Evolutionary conservation across 2,888 invertebrate genomes (phyloP).

Genomic region (Cremastobaeus sp.): DNA sequence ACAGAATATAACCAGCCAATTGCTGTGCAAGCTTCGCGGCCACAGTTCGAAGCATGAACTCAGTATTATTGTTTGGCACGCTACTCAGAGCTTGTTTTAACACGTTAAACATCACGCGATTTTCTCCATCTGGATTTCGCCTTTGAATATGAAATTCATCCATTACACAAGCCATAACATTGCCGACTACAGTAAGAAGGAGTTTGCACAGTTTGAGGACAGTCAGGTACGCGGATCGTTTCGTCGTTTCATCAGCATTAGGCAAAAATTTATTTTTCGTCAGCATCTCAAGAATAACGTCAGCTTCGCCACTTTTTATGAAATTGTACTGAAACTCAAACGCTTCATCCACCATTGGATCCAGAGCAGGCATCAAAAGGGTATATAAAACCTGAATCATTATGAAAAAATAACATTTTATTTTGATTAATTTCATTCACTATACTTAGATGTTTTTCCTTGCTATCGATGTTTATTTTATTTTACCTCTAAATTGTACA

Average conservation of each 20-base stretch:
- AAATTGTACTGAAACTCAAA: slow-evolving; percentile 86
- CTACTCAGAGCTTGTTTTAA: slow-evolving; percentile 91
- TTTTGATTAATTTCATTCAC: no score
- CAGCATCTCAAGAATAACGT: slow-evolving; percentile 87
- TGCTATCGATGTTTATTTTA: no score
- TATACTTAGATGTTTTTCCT: no score
- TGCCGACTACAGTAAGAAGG: slow-evolving; percentile 91
- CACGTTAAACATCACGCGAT: slow-evolving; percentile 79
- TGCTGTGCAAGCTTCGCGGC: slow-evolving; percentile 90
- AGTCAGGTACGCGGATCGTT: slow-evolving; percentile 91
- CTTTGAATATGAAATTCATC: slow-evolving; percentile 80
- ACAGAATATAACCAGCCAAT: slow-evolving; percentile 85
- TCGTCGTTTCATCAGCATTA: slow-evolving; percentile 87
- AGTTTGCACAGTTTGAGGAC: slow-evolving; percentile 93
- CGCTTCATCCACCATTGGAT: slow-evolving; percentile 86
- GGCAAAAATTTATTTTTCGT: slow-evolving; percentile 91
- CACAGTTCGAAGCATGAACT: slow-evolving; percentile 90
- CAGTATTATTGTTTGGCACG: slow-evolving; percentile 90
- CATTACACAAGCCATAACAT: slow-evolving; percentile 84
- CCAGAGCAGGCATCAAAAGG: slow-evolving; percentile 93
- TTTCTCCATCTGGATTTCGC: slow-evolving; percentile 72
- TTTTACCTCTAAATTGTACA: slow-evolving; percentile 85
- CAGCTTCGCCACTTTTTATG: slow-evolving; percentile 83
- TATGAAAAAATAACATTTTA: no score
- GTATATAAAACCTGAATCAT: slow-evolving; percentile 92